Evolutionary conservation across 2,888 invertebrate species (phyloP).

Genomic region (Brachyptera risi): DNA sequence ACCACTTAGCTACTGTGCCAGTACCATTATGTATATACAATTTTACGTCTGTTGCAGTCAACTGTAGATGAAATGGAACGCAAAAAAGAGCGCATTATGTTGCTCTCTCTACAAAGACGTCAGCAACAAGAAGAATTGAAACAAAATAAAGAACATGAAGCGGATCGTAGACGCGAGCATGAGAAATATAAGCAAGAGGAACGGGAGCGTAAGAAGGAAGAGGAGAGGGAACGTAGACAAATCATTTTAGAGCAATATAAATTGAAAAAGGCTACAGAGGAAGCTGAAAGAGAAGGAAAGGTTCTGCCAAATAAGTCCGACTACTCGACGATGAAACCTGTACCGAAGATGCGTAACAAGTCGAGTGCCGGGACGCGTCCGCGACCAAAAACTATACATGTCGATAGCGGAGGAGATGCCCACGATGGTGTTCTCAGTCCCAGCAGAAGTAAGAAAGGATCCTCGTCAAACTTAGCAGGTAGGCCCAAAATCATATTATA

Average conservation of each 20-base stretch:
- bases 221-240: constrained; percentile 82
- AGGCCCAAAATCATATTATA: constrained; percentile 41
- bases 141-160: constrained; percentile 77
- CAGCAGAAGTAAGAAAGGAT: constrained; percentile 73
- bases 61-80: constrained; percentile 87
- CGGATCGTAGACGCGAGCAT: constrained; percentile 67
- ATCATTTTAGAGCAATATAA: constrained; percentile 90
- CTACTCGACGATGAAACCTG: constrained; percentile 53
- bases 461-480: constrained; percentile 80
- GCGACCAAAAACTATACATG: constrained; percentile 86
- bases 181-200: constrained; percentile 71
- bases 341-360: constrained; percentile 61
- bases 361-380: constrained; percentile 56
- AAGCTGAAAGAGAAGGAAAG: constrained; percentile 69
- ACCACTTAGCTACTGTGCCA: no score
- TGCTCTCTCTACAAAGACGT: constrained; percentile 82
- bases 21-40: no score
- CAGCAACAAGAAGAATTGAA: constrained; percentile 87
- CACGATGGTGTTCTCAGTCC: constrained; percentile 71
- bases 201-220: constrained; percentile 65
- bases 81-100: constrained; percentile 87
- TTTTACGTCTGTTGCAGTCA: constrained; percentile 62
- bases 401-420: constrained; percentile 74
- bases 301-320: constrained; percentile 64
- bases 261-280: constrained; percentile 88